A percentile compares a stretch with the other conserved stretches of the same genome.
Evolutionary conservation across 1,140 invertebrate species (phyloP).

Genomic region (Brachionus angularis): DNA sequence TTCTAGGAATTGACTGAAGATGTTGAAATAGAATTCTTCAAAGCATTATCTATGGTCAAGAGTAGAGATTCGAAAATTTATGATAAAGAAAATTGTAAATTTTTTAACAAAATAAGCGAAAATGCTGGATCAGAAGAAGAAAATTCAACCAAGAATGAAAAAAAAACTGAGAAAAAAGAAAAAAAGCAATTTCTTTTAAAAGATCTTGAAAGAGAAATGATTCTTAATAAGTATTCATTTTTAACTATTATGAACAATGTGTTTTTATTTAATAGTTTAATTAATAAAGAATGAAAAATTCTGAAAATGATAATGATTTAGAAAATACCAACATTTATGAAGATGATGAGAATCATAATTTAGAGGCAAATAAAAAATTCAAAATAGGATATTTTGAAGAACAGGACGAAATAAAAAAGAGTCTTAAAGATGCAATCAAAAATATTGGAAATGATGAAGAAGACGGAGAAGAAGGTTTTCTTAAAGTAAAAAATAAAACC

Average conservation of each 20-base stretch:
- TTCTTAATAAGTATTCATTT: constrained; percentile 68
- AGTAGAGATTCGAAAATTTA: constrained; percentile 83
- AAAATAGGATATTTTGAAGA: constrained; percentile 64
- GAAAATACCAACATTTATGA: constrained; percentile 36
- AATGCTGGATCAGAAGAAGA: constrained; percentile 50
- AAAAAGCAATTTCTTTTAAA: constrained; percentile 67
- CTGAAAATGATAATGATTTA: constrained; percentile 48
- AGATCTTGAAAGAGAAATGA: constrained; percentile 74
- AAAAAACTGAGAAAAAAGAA: constrained; percentile 55
- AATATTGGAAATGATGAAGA: constrained; percentile 30
- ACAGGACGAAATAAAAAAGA: constrained; percentile 65
- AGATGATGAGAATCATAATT: constrained; percentile 45
- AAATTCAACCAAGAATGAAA: constrained; percentile 50
- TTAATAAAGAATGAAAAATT: constrained; percentile 46
- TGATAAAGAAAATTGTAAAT: constrained; percentile 56
- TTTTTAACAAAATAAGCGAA: constrained; percentile 44
- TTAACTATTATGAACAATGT: constrained; percentile 67
- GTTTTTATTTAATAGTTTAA: constrained; percentile 57
- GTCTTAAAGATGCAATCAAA: neutral
- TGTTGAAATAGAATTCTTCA: constrained; percentile 78
- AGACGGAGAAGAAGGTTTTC: constrained; percentile 45
- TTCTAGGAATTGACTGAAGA: constrained; percentile 60
- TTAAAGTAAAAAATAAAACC: constrained; percentile 39
- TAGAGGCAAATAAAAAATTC: constrained; percentile 40
- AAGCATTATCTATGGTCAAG: constrained; percentile 76